phyloP scores from a whole-genome alignment of 2,113 vertebrate genomes.

The Ptilorrhoa leucosticta region DNA sequence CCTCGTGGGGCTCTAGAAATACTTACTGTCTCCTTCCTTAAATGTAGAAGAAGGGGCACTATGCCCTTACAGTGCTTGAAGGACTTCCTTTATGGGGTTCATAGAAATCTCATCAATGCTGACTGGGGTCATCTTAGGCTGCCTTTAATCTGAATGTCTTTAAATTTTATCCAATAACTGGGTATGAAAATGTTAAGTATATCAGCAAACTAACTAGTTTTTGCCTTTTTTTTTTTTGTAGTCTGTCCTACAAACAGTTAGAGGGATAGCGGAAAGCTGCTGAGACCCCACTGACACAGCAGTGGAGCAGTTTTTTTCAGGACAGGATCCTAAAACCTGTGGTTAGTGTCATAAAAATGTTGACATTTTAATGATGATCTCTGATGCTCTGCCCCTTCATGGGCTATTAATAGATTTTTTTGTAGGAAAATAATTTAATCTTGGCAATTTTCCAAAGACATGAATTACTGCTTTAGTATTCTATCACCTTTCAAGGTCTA shows the following conservation, averaged over 20 bases:
- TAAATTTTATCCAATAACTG: not conserved
- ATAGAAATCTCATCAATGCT: not conserved
- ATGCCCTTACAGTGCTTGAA: not conserved
- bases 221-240: not conserved
- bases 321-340: not conserved
- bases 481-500: not conserved
- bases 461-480: not conserved
- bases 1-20: not conserved
- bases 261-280: not conserved
- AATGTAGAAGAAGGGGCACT: not conserved
- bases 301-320: not conserved
- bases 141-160: not conserved
- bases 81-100: not conserved
- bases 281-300: not conserved
- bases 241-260: not conserved
- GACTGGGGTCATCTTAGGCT: not conserved
- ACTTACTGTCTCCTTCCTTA: not conserved
- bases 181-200: not conserved
- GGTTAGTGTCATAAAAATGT: not conserved
- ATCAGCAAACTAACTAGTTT: not conserved
- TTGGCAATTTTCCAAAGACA: not conserved
- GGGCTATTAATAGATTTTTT: not conserved
- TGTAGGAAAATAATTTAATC: not conserved
- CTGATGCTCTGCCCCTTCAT: not conserved
- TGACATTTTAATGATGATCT: not conserved